Evolutionary conservation across 2,797 vertebrate genomes (phyloP).

Genomic region (Coracias cyanogaster): DNA sequence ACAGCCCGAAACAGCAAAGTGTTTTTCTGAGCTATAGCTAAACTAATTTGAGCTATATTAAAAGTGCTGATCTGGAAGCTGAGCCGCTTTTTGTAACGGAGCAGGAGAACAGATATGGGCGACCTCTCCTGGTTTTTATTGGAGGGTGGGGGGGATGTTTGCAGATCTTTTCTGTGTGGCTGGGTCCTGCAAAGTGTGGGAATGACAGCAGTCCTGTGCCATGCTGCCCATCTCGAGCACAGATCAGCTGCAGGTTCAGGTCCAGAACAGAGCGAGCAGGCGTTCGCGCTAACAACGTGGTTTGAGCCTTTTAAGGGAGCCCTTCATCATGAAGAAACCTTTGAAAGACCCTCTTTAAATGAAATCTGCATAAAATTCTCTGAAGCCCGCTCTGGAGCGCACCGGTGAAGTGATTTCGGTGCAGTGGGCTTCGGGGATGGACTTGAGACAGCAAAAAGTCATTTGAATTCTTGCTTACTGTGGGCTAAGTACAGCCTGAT

Average conservation of each 20-base stretch:
- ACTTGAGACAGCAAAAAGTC: not conserved
- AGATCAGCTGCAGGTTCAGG: not conserved
- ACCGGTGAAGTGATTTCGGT: not conserved
- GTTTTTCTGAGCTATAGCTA: slow-evolving; percentile 58
- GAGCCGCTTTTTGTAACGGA: not conserved
- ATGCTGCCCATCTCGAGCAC: rapidly evolving
- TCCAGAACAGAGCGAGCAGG: not conserved
- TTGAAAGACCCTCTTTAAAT: not conserved
- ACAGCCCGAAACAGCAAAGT: slow-evolving; percentile 74
- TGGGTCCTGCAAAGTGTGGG: not conserved
- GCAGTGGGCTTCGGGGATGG: not conserved
- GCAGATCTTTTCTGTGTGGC: not conserved
- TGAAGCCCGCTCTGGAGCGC: not conserved
- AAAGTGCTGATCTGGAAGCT: slow-evolving; percentile 62
- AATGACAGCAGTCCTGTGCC: not conserved
- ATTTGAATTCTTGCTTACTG: not conserved
- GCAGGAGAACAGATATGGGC: not conserved
- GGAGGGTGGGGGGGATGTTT: not conserved
- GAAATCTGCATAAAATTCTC: not conserved
- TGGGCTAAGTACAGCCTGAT: not conserved
- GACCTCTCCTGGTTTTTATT: not conserved
- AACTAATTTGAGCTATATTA: slow-evolving; percentile 67
- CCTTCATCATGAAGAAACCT: not conserved
- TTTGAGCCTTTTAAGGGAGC: not conserved
- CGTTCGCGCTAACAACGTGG: not conserved